Evolutionary conservation across 1,140 invertebrate genomes (phyloP).

Genomic region (Drosophila ercepeae): DNA sequence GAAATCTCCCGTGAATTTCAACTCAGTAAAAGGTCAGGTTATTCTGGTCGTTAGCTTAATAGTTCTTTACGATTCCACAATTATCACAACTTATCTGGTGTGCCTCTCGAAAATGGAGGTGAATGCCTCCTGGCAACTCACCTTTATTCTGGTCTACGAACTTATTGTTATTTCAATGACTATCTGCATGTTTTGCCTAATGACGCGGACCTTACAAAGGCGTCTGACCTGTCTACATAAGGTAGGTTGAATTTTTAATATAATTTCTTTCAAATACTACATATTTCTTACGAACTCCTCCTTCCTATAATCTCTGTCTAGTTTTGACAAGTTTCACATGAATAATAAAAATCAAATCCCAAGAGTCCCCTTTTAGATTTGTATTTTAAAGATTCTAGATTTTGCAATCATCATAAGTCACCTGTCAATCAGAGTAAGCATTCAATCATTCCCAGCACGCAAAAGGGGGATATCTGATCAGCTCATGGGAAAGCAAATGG

Average conservation of each 20-base stretch:
- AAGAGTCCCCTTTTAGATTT: neutral
- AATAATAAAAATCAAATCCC: neutral
- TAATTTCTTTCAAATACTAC: too few species aligned
- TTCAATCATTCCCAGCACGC: neutral
- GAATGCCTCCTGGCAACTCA: slow-evolving; percentile 40
- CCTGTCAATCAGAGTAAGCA: slow-evolving; percentile 30
- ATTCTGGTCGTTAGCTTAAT: slow-evolving; percentile 9
- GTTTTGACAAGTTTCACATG: neutral
- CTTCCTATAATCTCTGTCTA: too few species aligned
- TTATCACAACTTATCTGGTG: slow-evolving; percentile 33
- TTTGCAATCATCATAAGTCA: slow-evolving; percentile 11
- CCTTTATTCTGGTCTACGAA: slow-evolving; percentile 45
- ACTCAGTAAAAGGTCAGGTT: neutral
- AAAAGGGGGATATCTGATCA: slow-evolving; percentile 43
- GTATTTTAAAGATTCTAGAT: neutral
- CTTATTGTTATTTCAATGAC: slow-evolving; percentile 44
- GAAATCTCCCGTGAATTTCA: slow-evolving; percentile 27
- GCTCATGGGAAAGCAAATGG: slow-evolving; percentile 56
- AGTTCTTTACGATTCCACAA: neutral
- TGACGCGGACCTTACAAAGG: slow-evolving; percentile 39
- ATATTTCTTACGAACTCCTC: too few species aligned
- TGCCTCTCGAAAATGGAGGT: slow-evolving; percentile 54
- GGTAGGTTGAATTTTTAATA: slow-evolving; percentile 28
- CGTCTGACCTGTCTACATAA: slow-evolving; percentile 31
- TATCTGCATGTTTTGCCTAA: slow-evolving; percentile 54